These are phyloP conservation scores for Nemurella pictetii DNA, from an alignment of 2,888 invertebrate species.

Conservation along the genomic window DNA sequence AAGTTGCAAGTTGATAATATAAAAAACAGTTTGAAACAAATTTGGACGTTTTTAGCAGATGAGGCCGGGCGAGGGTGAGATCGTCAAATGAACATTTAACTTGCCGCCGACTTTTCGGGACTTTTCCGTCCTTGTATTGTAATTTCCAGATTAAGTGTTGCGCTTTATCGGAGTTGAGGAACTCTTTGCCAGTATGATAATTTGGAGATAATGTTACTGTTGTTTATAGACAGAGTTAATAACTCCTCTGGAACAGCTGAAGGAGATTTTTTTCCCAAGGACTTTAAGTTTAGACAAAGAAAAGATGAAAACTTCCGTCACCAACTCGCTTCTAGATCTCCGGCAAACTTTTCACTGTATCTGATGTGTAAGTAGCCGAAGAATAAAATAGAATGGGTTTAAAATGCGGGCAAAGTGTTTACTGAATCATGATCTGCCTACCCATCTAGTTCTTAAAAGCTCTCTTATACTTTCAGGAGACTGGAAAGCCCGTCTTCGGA, in stretches of 20 bases:
- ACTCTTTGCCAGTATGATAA: slow-evolving; percentile 5
- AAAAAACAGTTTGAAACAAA: not conserved
- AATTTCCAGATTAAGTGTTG: not conserved
- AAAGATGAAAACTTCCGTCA: slow-evolving; percentile 35
- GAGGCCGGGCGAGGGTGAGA: not conserved
- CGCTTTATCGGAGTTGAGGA: not conserved
- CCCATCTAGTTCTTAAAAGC: slow-evolving; percentile 33
- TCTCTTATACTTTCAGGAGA: not conserved
- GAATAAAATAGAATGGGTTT: slow-evolving; percentile 10
- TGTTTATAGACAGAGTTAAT: slow-evolving; percentile 17
- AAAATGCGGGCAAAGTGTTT: slow-evolving; percentile 38
- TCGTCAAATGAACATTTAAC: not conserved
- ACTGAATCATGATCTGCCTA: slow-evolving; percentile 38
- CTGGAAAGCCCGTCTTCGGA: not conserved
- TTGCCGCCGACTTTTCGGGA: not conserved
- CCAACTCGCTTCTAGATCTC: slow-evolving; percentile 12
- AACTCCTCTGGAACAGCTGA: slow-evolving; percentile 17
- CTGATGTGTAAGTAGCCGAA: slow-evolving; percentile 22
- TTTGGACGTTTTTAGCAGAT: not conserved
- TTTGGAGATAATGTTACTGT: slow-evolving; percentile 4
- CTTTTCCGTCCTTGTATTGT: not conserved
- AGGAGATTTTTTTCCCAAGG: not conserved
- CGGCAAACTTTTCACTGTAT: slow-evolving; percentile 23
- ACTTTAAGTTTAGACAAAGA: slow-evolving; percentile 14
- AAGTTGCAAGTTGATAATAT: not conserved